These are phyloP conservation scores for Micrastur ruficollis DNA, from an alignment of 2,797 vertebrate genomes.

Conservation along the genomic window DNA sequence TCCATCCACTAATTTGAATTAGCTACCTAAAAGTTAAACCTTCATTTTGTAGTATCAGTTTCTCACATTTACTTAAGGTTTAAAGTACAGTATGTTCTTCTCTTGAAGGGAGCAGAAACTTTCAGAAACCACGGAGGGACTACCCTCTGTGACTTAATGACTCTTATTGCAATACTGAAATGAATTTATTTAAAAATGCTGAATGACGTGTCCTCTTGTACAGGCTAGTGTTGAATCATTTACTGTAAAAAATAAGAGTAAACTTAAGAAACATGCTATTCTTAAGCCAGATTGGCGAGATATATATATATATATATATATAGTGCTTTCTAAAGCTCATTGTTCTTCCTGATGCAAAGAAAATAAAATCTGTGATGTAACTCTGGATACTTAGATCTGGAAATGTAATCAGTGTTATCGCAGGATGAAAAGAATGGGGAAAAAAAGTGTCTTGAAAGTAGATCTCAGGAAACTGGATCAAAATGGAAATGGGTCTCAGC, in stretches of 20 bases:
- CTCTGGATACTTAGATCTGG: not conserved
- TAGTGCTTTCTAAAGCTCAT: not conserved
- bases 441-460: not conserved
- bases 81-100: not conserved
- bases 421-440: not conserved
- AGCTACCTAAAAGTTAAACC: not conserved
- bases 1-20: not conserved
- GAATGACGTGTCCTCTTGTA: not conserved
- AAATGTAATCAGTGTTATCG: not conserved
- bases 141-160: not conserved
- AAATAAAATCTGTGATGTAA: not conserved
- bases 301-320: not conserved
- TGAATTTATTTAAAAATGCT: not conserved
- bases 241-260: not conserved
- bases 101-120: not conserved
- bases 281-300: not conserved
- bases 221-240: not conserved
- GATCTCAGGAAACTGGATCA: not conserved
- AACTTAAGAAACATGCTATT: not conserved
- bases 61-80: not conserved
- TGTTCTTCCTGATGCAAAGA: not conserved
- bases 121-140: not conserved
- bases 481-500: not conserved
- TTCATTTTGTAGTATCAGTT: not conserved
- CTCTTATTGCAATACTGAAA: not conserved